A percentile compares a stretch with the other conserved stretches of the same genome.
Evolutionary conservation across 2,888 invertebrate species (phyloP).

Genomic region (Ptilodon capucinus): DNA sequence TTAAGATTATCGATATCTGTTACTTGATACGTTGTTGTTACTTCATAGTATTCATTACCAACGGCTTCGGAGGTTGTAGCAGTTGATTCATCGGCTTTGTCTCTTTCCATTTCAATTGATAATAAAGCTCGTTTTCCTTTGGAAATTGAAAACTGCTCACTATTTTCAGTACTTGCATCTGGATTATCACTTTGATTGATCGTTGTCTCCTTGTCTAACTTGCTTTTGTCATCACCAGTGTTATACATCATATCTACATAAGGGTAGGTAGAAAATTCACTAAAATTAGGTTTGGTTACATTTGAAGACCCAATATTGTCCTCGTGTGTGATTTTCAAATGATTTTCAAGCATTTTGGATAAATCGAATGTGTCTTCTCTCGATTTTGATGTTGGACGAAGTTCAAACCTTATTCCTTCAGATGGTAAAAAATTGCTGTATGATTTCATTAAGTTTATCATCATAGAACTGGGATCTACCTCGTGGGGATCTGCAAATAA

Average conservation of each 20-base stretch:
- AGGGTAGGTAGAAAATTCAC: background rate
- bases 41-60: background rate
- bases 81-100: background rate
- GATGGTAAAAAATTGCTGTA: slow-evolving; percentile 3
- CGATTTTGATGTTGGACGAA: slow-evolving; percentile 19
- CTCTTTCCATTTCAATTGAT: slow-evolving; percentile 8
- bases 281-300: background rate
- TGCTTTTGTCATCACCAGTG: background rate
- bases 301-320: background rate
- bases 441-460: background rate
- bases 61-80: background rate
- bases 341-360: slow-evolving; percentile 29
- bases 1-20: background rate
- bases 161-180: background rate
- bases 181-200: background rate
- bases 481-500: background rate
- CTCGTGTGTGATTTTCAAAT: slow-evolving; percentile 30
- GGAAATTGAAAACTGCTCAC: background rate
- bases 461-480: background rate
- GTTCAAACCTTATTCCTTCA: slow-evolving; percentile 42
- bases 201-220: background rate
- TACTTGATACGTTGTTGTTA: background rate
- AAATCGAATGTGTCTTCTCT: slow-evolving; percentile 27
- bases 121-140: slow-evolving; percentile 27
- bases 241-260: slow-evolving; percentile 1